Evolutionary conservation across 2,888 invertebrate genomes (phyloP).

Genomic region (Chloromyia formosa): DNA sequence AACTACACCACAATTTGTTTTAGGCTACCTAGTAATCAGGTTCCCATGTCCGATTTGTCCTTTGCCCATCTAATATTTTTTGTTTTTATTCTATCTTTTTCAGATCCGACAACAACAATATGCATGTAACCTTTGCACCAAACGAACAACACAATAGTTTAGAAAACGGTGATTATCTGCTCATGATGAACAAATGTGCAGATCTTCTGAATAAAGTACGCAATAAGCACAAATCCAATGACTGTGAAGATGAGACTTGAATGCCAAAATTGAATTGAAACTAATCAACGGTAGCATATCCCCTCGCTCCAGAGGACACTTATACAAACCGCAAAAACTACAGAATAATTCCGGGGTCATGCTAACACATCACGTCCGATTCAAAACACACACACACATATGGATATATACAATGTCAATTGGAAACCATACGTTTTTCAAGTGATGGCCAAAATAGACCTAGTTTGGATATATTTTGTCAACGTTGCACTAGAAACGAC

Average conservation of each 20-base stretch:
- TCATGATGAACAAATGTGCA: slow-evolving; percentile 71
- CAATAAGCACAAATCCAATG: slow-evolving; percentile 64
- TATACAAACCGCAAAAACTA: not conserved
- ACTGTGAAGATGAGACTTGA: slow-evolving; percentile 62
- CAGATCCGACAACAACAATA: slow-evolving; percentile 52
- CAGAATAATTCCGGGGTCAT: not conserved
- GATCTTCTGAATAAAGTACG: slow-evolving; percentile 69
- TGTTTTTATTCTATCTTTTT: too few relatives aligned
- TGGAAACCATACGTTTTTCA: slow-evolving; percentile 29
- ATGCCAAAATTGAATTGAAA: slow-evolving; percentile 37
- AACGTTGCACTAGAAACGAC: not conserved
- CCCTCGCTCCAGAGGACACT: not conserved
- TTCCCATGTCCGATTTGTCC: too few relatives aligned
- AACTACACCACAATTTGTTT: too few relatives aligned
- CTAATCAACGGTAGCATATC: slow-evolving; percentile 13
- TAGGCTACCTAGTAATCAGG: too few relatives aligned
- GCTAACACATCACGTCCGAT: slow-evolving; percentile 3
- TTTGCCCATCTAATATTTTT: too few relatives aligned
- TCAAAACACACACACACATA: not conserved
- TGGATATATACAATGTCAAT: slow-evolving; percentile 27
- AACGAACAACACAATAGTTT: slow-evolving; percentile 55
- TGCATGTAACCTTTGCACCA: slow-evolving; percentile 52
- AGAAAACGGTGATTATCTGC: slow-evolving; percentile 65
- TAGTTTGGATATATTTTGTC: not conserved
- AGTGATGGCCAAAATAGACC: slow-evolving; percentile 22